Evolutionary conservation across 2,797 vertebrate species (phyloP).

Genomic region (Propithecus deckenii): DNA sequence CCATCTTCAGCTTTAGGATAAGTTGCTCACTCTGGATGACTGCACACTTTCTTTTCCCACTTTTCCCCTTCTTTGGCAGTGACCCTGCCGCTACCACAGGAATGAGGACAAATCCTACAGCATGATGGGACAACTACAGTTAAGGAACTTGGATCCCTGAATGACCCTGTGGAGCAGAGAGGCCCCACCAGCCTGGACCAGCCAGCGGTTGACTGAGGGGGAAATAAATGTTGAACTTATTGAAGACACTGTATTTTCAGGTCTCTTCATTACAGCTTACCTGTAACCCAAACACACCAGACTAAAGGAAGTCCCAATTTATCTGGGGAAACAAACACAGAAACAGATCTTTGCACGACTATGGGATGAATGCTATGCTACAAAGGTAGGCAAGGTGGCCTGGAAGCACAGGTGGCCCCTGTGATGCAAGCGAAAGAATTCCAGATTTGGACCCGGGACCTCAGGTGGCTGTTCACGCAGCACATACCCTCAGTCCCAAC

Average conservation of each 20-base stretch:
- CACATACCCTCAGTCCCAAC: background rate
- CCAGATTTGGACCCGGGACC: background rate
- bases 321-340: background rate
- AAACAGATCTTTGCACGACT: background rate
- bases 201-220: background rate
- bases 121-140: background rate
- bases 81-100: background rate
- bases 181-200: background rate
- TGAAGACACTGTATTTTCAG: background rate
- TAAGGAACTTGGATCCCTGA: background rate
- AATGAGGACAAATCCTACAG: background rate
- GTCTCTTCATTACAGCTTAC: background rate
- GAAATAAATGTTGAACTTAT: constrained; percentile 10
- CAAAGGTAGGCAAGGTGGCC: background rate
- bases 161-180: background rate
- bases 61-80: background rate
- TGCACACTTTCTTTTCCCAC: background rate
- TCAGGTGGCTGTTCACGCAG: background rate
- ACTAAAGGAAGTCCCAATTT: background rate
- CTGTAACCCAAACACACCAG: background rate
- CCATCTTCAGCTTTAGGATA: background rate
- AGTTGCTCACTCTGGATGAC: background rate
- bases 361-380: background rate
- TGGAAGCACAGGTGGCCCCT: background rate
- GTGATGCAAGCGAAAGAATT: background rate